Conservation (phyloP, 1,140 invertebrate species). For the Drosophila tristis region DNA sequence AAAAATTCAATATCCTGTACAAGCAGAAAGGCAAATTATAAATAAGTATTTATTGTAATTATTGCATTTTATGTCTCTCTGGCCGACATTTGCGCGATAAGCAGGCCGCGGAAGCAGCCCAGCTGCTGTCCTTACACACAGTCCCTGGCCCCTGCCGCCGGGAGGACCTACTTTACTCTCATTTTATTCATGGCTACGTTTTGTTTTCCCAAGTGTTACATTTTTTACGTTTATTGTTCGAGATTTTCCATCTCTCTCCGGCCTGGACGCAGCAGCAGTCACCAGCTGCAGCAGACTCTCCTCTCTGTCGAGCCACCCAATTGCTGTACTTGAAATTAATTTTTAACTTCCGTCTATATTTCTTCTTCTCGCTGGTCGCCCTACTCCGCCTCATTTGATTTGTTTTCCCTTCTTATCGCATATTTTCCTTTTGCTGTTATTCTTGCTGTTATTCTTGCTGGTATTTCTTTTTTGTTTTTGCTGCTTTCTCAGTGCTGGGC, state of each 20-base stretch:
- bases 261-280: slow-evolving; percentile 35
- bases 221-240: slow-evolving; percentile 80
- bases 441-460: too few relatives aligned
- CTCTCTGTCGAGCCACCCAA: background rate
- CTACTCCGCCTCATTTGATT: slow-evolving; percentile 27
- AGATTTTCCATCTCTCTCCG: slow-evolving; percentile 58
- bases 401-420: slow-evolving; percentile 42
- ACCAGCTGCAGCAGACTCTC: slow-evolving; percentile 57
- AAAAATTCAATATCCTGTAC: slow-evolving; percentile 80
- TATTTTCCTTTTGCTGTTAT: slow-evolving; percentile 13
- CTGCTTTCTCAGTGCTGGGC: slow-evolving; percentile 4
- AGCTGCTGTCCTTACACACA: slow-evolving; percentile 44
- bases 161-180: slow-evolving; percentile 58
- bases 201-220: slow-evolving; percentile 66
- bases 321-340: slow-evolving; percentile 74
- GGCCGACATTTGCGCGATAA: slow-evolving; percentile 42
- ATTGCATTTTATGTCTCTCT: slow-evolving; percentile 65
- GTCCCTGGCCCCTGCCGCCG: too few relatives aligned
- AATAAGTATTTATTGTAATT: slow-evolving; percentile 81
- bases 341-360: slow-evolving; percentile 81
- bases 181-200: slow-evolving; percentile 72
- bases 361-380: slow-evolving; percentile 19
- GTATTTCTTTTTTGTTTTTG: too few relatives aligned
- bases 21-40: slow-evolving; percentile 74
- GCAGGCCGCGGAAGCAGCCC: slow-evolving; percentile 41